These are phyloP conservation scores for Poecile montanus DNA, from an alignment of 2,797 vertebrate genomes.

Conservation along the genomic window DNA sequence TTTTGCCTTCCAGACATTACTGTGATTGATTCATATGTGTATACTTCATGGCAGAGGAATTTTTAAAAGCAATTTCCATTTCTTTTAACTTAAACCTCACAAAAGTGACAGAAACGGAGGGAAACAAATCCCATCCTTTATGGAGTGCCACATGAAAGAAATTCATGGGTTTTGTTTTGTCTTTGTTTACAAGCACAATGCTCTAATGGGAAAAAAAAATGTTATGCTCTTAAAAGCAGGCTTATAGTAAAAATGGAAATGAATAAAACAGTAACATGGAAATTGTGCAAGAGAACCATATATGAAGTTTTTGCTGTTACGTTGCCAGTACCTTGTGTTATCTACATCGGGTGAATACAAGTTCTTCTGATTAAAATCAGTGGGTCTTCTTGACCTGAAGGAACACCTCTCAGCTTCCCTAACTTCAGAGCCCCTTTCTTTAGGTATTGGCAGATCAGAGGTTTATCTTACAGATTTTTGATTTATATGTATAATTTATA, in stretches of 20 bases:
- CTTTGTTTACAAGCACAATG: not conserved
- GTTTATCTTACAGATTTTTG: not conserved
- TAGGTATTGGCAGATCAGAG: not conserved
- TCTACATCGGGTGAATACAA: not conserved
- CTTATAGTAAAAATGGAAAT: not conserved
- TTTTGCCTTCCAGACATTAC: slow-evolving; percentile 37
- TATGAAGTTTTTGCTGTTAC: not conserved
- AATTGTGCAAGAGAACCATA: not conserved
- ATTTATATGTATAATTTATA: not conserved
- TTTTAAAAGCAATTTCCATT: slow-evolving; percentile 27
- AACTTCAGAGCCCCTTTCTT: not conserved
- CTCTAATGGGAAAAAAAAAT: not conserved
- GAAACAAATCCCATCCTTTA: not conserved
- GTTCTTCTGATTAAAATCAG: not conserved
- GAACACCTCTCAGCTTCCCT: not conserved
- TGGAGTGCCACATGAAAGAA: not conserved
- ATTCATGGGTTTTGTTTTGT: not conserved
- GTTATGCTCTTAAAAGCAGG: not conserved
- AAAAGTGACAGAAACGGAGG: not conserved
- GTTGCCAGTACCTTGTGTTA: not conserved
- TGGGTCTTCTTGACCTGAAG: not conserved
- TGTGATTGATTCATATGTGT: slow-evolving; percentile 10
- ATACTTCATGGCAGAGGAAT: not conserved
- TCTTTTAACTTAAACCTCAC: slow-evolving; percentile 5
- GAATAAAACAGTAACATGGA: not conserved